Conservation (phyloP, 2,888 invertebrate species). For the Slavum lentiscoides region DNA sequence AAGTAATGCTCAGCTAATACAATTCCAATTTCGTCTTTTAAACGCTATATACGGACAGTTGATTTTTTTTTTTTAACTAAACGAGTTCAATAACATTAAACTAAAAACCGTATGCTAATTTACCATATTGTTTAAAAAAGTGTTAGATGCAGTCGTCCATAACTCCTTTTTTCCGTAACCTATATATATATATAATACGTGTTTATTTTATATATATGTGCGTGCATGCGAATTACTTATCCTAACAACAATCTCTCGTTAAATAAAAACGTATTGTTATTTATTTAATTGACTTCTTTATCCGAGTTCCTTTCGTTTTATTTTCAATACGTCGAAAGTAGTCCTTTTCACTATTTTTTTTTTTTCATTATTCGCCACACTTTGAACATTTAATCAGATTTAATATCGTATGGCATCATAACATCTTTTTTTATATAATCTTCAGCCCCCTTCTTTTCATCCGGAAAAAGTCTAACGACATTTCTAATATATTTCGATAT, state of each 20-base stretch:
- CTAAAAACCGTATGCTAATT: too few relatives aligned
- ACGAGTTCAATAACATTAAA: too few relatives aligned
- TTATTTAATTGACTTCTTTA: constrained; percentile 22
- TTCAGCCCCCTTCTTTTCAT: constrained; percentile 15
- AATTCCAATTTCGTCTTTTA: too few relatives aligned
- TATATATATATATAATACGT: neutral
- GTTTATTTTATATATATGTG: too few relatives aligned
- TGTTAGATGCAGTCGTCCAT: neutral
- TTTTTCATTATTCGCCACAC: constrained; percentile 19
- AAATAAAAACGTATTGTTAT: constrained; percentile 6
- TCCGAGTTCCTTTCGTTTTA: neutral
- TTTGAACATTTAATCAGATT: constrained; percentile 43
- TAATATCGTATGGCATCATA: constrained; percentile 35
- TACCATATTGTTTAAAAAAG: neutral
- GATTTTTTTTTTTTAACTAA: too few relatives aligned
- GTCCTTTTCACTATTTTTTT: constrained; percentile 26
- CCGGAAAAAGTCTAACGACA: constrained; percentile 34
- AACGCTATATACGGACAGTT: too few relatives aligned
- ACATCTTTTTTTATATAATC: neutral
- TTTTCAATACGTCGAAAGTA: neutral
- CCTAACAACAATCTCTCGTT: neutral
- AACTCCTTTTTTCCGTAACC: constrained; percentile 13
- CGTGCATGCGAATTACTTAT: neutral
- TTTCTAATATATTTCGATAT: constrained; percentile 14
- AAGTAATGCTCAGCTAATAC: too few relatives aligned